These are phyloP conservation scores for Clarias magur DNA, from an alignment of 2,113 vertebrate genomes.

Conservation along the genomic window DNA sequence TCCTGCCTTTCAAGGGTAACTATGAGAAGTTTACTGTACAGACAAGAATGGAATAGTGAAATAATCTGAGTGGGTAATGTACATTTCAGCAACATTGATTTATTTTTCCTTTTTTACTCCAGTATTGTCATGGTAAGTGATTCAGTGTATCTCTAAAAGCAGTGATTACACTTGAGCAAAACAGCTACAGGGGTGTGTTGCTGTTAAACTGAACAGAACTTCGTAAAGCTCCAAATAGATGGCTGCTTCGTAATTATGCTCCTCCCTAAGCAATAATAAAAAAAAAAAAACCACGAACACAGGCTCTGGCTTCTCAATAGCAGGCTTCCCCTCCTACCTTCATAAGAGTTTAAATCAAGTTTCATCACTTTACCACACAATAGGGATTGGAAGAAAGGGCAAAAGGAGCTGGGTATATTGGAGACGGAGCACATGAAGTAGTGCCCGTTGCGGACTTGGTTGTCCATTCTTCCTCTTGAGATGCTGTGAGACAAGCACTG, in stretches of 20 bases:
- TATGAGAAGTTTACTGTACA: conserved; percentile 53
- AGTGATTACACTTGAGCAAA: neutral
- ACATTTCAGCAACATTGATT: conserved; percentile 61
- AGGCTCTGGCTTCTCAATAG: conserved; percentile 62
- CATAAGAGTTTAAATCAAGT: conserved; percentile 75
- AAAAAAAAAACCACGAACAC: conserved; percentile 59
- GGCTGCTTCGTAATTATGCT: conserved; percentile 50
- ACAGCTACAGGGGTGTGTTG: neutral
- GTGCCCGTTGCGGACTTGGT: conserved; percentile 66
- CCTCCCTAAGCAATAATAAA: conserved; percentile 54
- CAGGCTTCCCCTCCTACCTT: conserved; percentile 61
- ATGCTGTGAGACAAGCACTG: conserved; percentile 70
- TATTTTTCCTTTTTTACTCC: conserved; percentile 13
- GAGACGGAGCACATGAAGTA: conserved; percentile 60
- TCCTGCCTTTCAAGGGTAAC: conserved; percentile 26
- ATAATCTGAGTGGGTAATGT: conserved; percentile 8
- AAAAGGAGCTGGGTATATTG: conserved; percentile 55
- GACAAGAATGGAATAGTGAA: conserved; percentile 27
- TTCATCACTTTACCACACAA: conserved; percentile 73
- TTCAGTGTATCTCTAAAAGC: neutral
- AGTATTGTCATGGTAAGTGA: neutral
- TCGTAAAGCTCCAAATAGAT: conserved; percentile 50
- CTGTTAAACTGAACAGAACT: neutral
- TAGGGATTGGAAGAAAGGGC: conserved; percentile 62
- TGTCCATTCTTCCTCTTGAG: conserved; percentile 63